Base-by-base conservation (phyloP, 2,113 vertebrate species). In the Muscicapa adusta region DNA sequence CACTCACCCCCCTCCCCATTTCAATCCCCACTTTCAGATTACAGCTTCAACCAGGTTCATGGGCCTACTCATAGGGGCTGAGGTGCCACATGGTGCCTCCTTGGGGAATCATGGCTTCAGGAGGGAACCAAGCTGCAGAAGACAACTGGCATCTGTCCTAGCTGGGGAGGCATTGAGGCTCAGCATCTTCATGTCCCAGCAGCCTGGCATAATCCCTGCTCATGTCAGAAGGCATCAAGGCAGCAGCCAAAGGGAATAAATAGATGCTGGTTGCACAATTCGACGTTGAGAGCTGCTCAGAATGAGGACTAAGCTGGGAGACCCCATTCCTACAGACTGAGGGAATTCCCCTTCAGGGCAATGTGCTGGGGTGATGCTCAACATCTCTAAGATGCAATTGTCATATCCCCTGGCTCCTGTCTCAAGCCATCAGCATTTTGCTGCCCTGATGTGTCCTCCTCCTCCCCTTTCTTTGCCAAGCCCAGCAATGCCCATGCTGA, bases 181-280 rank as follows among this genome's bases (percentile, higher is more conserved):
- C 65, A 53, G 71, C 51, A 91, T 88, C 40, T 6, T 19, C 89
- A 70, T 0, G 4, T 82, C 29, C n/a, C 45, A 11, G 68, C 31
- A 88, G 56, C 36, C 88, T 71, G 53, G 31, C n/a, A 67, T 66
- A 18, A 88, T 65, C 62, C 36, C 61, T 75, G 48, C 57, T 91
- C 65, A 20, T 74, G 60, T 92, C 88, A 88, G 72, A 93, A 81
- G 48, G 56, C 75, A 73, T 65, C 38, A 63, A 60, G 25, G 18
- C 67, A 74, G 31, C 74, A 95, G 91, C 78, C 89, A 94, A 90
- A 71, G 38, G 47, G 67, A 85, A 91, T 33, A 94, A 93, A 58
- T 43, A 83, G 54, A 76, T 0, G 1, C 14, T 58, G 33, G 26
- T 93, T 96, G 61, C 79, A 85, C 58, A 94, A 72, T 72, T 31